Evolutionary conservation across 2,888 invertebrate species (phyloP).

Genomic region (Ernsta delagoae): DNA sequence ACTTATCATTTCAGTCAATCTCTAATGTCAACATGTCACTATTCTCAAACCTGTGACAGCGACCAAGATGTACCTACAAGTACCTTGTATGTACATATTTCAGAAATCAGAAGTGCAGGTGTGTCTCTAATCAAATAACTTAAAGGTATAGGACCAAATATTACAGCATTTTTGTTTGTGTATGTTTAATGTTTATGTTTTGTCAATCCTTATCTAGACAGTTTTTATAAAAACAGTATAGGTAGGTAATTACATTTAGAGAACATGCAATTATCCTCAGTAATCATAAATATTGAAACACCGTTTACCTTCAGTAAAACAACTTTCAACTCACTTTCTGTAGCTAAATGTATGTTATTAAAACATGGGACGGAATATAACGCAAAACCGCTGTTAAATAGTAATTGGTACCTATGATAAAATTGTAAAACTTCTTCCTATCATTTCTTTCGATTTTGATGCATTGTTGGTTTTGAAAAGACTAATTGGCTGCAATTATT

Average conservation of each 20-base stretch:
- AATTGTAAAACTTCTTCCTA: no score
- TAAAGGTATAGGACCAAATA: not conserved
- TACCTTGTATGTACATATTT: not conserved
- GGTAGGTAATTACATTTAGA: not conserved
- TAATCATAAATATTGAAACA: conserved; percentile 25
- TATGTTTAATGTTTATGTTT: not conserved
- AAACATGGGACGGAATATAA: no score
- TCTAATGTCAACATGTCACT: conserved; percentile 54
- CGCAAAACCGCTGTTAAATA: no score
- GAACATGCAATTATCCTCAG: not conserved
- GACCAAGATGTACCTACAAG: not conserved
- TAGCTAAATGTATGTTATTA: no score
- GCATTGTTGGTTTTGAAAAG: no score
- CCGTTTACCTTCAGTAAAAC: conserved; percentile 41
- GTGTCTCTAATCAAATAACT: conserved; percentile 2
- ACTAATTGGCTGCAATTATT: no score
- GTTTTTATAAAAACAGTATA: not conserved
- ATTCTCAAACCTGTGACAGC: conserved; percentile 25
- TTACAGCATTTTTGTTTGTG: not conserved
- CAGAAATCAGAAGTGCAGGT: not conserved
- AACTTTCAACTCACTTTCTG: conserved; percentile 33
- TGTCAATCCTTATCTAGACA: conserved; percentile 3
- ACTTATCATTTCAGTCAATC: conserved; percentile 48
- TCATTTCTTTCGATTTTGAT: no score
- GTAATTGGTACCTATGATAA: no score